These are phyloP conservation scores for Eutolmus rufibarbis DNA, from an alignment of 2,888 invertebrate genomes.

Conservation along the genomic window DNA sequence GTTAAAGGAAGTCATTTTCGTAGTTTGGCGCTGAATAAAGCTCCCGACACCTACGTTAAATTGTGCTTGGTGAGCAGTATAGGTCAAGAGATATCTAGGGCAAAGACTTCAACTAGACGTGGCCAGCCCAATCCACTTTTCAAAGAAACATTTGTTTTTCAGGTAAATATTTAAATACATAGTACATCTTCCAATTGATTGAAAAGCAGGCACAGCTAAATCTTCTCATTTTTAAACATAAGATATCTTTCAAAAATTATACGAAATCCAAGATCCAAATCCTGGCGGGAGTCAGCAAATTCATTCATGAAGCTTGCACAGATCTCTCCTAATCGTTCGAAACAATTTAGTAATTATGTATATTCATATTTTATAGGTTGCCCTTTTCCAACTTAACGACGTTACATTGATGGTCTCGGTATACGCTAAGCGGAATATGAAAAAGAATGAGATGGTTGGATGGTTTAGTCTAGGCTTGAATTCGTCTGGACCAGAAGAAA, in stretches of 20 bases:
- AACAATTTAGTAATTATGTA: neutral
- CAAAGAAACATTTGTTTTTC: slow-evolving; percentile 96
- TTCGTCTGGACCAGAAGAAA: slow-evolving; percentile 90
- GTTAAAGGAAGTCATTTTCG: slow-evolving; percentile 75
- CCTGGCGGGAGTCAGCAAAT: too few relatives aligned
- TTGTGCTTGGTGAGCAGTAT: slow-evolving; percentile 89
- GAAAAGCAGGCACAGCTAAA: too few relatives aligned
- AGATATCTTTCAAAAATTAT: too few relatives aligned
- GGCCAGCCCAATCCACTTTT: slow-evolving; percentile 95
- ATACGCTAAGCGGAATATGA: slow-evolving; percentile 90
- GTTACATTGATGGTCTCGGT: slow-evolving; percentile 94
- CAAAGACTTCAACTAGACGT: slow-evolving; percentile 89
- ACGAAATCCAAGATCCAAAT: too few relatives aligned
- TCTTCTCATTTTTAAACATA: too few relatives aligned
- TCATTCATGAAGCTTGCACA: too few relatives aligned
- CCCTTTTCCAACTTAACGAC: slow-evolving; percentile 92
- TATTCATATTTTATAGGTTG: slow-evolving; percentile 70
- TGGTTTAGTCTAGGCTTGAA: slow-evolving; percentile 95
- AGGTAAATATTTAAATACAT: slow-evolving; percentile 66
- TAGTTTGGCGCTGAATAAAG: slow-evolving; percentile 77
- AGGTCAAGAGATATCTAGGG: slow-evolving; percentile 90
- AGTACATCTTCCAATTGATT: too few relatives aligned
- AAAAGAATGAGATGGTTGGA: slow-evolving; percentile 95
- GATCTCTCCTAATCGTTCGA: too few relatives aligned
- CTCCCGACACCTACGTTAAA: slow-evolving; percentile 94